Base-by-base conservation (phyloP, 2,888 invertebrate species). In the Lomographa bimaculata region DNA sequence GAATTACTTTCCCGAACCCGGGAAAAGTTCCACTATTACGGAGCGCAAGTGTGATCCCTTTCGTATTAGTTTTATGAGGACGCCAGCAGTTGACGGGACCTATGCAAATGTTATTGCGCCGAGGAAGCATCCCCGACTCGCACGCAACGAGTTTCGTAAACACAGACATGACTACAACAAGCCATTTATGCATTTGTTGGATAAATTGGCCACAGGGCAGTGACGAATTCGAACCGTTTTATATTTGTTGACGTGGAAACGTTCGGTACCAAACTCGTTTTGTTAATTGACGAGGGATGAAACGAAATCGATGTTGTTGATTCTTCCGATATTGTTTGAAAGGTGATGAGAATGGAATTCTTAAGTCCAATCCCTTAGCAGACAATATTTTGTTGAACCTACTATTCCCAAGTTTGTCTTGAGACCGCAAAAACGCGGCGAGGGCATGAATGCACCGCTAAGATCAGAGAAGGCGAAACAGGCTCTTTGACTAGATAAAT, bases 21-120 rank as follows among this genome's bases (percentile, higher is more conserved):
- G 61, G 57, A 64, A 71, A 78, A 79, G 71, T 80, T 80, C 63
- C 62, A 71, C 76, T 75, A 76, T 79, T 73, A 77, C 62, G 69
- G 60, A 60, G 69, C 68, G 64, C 61, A 61, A 71, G 72, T 70
- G 76, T 72, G 79, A 78, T 78, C 79, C 80, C 75, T 77, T 79
- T 79, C 68, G 64, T 72, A 74, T 72, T 76, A 76, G 76, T 78
- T 80, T 79, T 79, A 78, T 73, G 75, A 73, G 75, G 65, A 68
- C 66, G 66, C 70, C 74, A 74, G 69, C 75, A 72, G 76, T 75
- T 72, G 74, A 73, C 71, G 71, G 64, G 70, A 72, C 79, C 80
- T 82, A 84, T 83, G 83, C 77, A 79, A 82, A 83, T 83, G 76
- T 80, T 80, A 82, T 82, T 75, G 73, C 76, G 71, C 68, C 67